Base-by-base conservation (phyloP, 2,888 invertebrate species). In the Eurytoma californica region DNA sequence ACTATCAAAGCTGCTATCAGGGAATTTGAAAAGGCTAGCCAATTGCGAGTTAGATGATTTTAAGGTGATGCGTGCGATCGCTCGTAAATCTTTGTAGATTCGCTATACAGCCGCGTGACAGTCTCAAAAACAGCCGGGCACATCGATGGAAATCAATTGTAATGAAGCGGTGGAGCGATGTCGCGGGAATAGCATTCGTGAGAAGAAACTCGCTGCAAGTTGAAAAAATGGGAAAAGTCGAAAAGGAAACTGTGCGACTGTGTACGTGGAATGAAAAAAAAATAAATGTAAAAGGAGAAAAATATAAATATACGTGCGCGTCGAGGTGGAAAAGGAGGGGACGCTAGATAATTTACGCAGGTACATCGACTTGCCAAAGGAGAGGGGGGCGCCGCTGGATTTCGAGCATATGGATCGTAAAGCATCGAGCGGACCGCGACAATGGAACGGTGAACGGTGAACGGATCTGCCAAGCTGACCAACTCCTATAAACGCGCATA, bases 391-490 rank as follows among this genome's bases (percentile, higher is more conserved):
- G 39, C 2, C 24, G 30, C n/a, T 18, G 16, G 58, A 49, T 39
- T 55, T 47, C 7, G 81, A 84, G 83, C 88, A 87, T 88, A 88
- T 88, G 72, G 84, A 83, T 87, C 88, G 84, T 88, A 88, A 88
- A 88, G 86, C 83, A 86, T 79, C 9, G 39, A 39, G 57, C 75
- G 73, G 79, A 39, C 39, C 28, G 68, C 83, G 85, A 87, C 88
- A 88, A 88, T 87, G 84, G 82, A n/a, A n/a, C n/a, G 67, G 18
- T 16, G 5, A 9, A 30, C 47, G 57, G 67, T 39, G 60, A 66
- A 30, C 65, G 24, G 39, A 28, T 24, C 24, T n/a, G 58, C 24
- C 47, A 60, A 47, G 70, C 16, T 39, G 39, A 30, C 24, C 20
- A 18, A 67, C 66, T 58, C 66, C 7, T 67, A 63, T 63, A 57